phyloP scores from a whole-genome alignment of 2,888 invertebrate genomes.

The Melanostoma scalare region DNA sequence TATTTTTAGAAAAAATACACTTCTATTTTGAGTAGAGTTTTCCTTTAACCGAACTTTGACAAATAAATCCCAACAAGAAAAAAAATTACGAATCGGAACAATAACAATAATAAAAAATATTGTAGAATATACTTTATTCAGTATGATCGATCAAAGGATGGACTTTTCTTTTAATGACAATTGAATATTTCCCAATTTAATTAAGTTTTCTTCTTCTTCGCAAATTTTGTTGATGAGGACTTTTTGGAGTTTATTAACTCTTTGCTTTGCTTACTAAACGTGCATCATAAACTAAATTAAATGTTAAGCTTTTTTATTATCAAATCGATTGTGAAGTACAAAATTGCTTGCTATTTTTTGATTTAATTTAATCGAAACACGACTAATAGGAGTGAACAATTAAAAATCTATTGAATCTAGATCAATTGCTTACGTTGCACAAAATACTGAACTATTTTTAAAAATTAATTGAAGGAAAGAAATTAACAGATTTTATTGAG shows the following conservation, averaged over 20 bases:
- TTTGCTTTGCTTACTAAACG: conserved; percentile 18
- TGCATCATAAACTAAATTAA: conserved; percentile 12
- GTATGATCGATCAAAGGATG: conserved; percentile 24
- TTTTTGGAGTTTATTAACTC: background rate
- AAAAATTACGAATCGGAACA: conserved; percentile 36
- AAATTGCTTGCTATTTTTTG: conserved; percentile 8
- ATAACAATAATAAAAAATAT: conserved; percentile 53
- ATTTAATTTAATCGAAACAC: background rate
- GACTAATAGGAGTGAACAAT: conserved; percentile 17
- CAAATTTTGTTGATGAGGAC: conserved; percentile 43
- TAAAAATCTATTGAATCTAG: conserved; percentile 44
- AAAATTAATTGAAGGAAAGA: conserved; percentile 50
- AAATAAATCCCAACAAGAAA: conserved; percentile 47
- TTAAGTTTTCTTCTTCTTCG: conserved; percentile 57
- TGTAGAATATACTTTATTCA: conserved; percentile 33
- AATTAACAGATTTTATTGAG: conserved; percentile 45
- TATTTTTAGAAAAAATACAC: conserved; percentile 66
- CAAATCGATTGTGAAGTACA: conserved; percentile 17
- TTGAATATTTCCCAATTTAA: conserved; percentile 2
- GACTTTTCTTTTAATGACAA: conserved; percentile 8
- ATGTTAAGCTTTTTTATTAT: conserved; percentile 33
- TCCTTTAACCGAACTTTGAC: conserved; percentile 33
- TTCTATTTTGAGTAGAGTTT: conserved; percentile 70
- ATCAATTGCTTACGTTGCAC: conserved; percentile 36
- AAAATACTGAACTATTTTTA: conserved; percentile 55